A percentile compares a stretch with the other conserved stretches of the same genome.
Evolutionary conservation across 2,888 invertebrate genomes (phyloP).

Genomic region (Maniola hyperantus): DNA sequence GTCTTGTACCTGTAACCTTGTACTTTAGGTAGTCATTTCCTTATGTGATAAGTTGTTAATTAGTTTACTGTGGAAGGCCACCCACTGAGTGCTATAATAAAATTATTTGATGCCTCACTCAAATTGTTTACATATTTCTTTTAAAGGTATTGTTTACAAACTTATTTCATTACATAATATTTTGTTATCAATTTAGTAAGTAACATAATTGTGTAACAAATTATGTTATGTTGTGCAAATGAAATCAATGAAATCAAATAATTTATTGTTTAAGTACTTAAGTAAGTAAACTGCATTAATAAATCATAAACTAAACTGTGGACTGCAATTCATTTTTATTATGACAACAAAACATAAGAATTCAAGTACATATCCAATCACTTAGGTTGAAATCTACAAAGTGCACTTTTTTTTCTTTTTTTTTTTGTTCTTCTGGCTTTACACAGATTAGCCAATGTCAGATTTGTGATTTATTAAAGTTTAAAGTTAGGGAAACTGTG

Average conservation of each 20-base stretch:
- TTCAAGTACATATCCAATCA: no score
- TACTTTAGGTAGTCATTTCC: slow-evolving; percentile 56
- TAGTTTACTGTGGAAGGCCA: slow-evolving; percentile 72
- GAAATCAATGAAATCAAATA: background rate
- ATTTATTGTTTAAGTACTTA: background rate
- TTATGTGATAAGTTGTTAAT: slow-evolving; percentile 71
- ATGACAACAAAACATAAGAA: no score
- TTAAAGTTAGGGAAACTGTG: no score
- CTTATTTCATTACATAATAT: slow-evolving; percentile 9
- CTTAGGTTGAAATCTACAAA: no score
- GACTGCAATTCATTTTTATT: no score
- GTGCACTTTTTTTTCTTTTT: no score
- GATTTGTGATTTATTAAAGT: no score
- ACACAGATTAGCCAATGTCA: no score
- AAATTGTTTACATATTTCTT: slow-evolving; percentile 47
- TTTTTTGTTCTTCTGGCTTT: no score
- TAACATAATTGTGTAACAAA: background rate
- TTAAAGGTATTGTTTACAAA: slow-evolving; percentile 22
- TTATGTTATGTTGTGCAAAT: background rate
- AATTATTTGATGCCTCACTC: slow-evolving; percentile 42
- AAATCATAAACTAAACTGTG: background rate
- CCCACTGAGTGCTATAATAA: slow-evolving; percentile 49
- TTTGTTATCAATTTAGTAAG: background rate
- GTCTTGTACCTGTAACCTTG: slow-evolving; percentile 9
- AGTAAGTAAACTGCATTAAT: background rate